Evolutionary conservation across 2,113 vertebrate genomes (phyloP), one percentile per base, ranked within the genome.

Genomic region (Megaleporinus macrocephalus): DNA sequence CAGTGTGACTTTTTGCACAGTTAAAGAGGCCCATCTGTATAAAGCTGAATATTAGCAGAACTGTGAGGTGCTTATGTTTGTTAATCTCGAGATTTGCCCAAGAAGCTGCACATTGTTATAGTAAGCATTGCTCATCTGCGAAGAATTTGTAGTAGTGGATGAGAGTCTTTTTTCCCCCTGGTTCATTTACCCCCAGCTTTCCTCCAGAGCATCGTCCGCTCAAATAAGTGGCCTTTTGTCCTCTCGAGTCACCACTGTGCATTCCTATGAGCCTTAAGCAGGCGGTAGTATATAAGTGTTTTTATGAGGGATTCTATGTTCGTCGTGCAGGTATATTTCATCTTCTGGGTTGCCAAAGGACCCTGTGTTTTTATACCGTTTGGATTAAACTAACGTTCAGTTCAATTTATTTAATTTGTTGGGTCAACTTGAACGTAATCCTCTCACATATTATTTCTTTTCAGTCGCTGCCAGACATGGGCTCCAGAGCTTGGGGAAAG

Each of bases 401-500:
- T 4, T 7, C 36, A 36, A 4, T 49, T 33, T 63, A 29, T 9
- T 20, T 59, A 36, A 5, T 2, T 11, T 41, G 7, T 49, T 36
- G 22, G 11, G 24, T 33, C 14, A 0, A 15, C 11, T 30, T 65
- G 0, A 63, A 41, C 7, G 16, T n/a, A 5, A 33, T 16, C 3
- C 0, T 26, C 5, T 4, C 24, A 2, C 49, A 12, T 6, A 14
- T 77, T 55, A 13, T 33, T 55, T 10, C 18, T 3, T 77, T 71
- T 0, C 86, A 99, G 98, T 99, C 92, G 94, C 98, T 62, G 93
- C 98, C 88, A 98, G 98, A 91, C 98, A 99, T 99, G 98, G 98
- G 88, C 96, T 99, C 90, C 98, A 99, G 89, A 99, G 98, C 94
- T 94, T 99, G 94, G 98, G 98, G 78, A 99, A 99, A 95, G 98